Percentiles rank a stretch among this genome's conserved stretches.
Conservation (phyloP, 2,888 invertebrate species). For the Serrognathus titanus region DNA sequence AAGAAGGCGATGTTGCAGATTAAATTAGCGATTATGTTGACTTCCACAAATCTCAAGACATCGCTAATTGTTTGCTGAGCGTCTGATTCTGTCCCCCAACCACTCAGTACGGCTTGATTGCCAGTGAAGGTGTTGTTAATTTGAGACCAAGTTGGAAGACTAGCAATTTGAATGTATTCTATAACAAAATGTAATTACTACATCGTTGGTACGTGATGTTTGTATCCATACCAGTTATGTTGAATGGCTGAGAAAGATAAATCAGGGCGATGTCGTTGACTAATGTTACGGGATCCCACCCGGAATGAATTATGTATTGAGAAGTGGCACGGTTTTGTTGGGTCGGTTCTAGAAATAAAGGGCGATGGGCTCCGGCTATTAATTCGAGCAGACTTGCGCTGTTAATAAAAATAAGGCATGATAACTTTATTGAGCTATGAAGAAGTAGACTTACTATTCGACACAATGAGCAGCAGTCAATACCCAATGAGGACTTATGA, state of each 20-base stretch:
- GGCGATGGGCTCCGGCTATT: constrained; percentile 34
- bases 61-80: neutral
- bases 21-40: constrained; percentile 9
- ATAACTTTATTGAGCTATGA: neutral
- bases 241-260: constrained; percentile 3
- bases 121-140: constrained; percentile 5
- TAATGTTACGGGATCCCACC: constrained; percentile 30
- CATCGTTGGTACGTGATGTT: neutral
- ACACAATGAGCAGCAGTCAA: constrained; percentile 55
- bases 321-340: constrained; percentile 27
- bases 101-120: constrained; percentile 8
- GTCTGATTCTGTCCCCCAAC: constrained; percentile 13
- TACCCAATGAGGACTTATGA: constrained; percentile 51
- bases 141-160: constrained; percentile 5
- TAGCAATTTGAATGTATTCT: constrained; percentile 8
- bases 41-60: constrained; percentile 4
- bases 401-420: constrained; percentile 36
- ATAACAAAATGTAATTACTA: neutral
- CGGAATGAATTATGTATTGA: constrained; percentile 21
- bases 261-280: constrained; percentile 47
- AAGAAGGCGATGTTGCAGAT: constrained; percentile 11
- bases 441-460: constrained; percentile 1
- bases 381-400: constrained; percentile 33
- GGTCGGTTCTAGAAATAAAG: constrained; percentile 35
- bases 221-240: constrained; percentile 3